Evolutionary conservation across 2,888 invertebrate genomes (phyloP).

Genomic region (Drosophila rubida): DNA sequence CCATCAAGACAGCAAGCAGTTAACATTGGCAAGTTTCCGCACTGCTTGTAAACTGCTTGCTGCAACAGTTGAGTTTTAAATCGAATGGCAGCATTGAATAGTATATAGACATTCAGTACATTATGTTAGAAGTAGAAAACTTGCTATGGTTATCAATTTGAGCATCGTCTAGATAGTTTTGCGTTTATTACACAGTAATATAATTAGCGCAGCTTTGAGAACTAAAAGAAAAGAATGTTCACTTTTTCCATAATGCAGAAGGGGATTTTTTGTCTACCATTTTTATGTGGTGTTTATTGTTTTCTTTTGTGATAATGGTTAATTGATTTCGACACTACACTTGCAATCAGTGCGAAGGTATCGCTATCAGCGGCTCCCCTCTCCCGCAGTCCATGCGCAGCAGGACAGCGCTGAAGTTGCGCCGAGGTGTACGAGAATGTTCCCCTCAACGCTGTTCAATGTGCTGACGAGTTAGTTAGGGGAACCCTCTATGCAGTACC

Average conservation of each 20-base stretch:
- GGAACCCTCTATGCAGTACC: conserved; percentile 33
- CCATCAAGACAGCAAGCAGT: not conserved
- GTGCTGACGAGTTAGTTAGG: conserved; percentile 39
- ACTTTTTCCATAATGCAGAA: no score
- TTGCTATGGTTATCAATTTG: no score
- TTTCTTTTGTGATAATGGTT: conserved; percentile 1
- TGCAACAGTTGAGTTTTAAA: not conserved
- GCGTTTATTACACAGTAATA: no score
- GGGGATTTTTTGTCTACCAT: not conserved
- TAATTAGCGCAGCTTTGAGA: no score
- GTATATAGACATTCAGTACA: no score
- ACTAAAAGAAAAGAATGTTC: no score
- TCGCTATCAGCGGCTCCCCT: conserved; percentile 26
- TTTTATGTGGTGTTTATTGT: not conserved
- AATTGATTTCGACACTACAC: conserved; percentile 43
- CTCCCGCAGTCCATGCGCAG: conserved; percentile 42
- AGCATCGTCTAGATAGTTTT: no score
- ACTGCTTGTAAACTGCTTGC: conserved; percentile 1
- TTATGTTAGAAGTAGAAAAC: no score
- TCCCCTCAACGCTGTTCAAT: conserved; percentile 28
- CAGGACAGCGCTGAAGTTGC: conserved; percentile 51
- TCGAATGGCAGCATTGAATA: not conserved
- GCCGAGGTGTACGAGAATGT: conserved; percentile 9
- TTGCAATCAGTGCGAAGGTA: conserved; percentile 45
- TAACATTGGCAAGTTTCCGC: not conserved